Base-by-base conservation (phyloP, 2,113 vertebrate species). In the Silurus glanis region DNA sequence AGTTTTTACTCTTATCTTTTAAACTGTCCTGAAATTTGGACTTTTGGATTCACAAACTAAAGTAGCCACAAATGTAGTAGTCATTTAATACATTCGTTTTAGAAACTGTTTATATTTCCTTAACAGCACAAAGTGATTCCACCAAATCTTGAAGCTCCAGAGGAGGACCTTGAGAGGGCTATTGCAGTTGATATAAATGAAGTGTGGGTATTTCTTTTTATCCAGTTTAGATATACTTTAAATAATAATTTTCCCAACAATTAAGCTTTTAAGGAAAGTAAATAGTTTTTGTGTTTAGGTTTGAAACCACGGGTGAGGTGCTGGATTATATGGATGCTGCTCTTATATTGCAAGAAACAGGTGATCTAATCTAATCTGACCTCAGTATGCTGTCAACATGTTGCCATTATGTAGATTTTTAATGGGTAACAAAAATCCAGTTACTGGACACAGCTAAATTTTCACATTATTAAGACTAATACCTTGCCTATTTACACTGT, bases 251-350 rank as follows among this genome's bases (percentile, higher is more conserved):
- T 72, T 72, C 51, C 66, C 14, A 28, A 45, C 4, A n/a, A 61
- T 61, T 10, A 55, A 7, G 19, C 12, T 49, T 76, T 19, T 8
- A 79, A 75, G 6, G 9, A 72, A n/a, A 45, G 1, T 51, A 0
- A 23, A 59, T 45, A 16, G 53, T 0, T 21, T 49, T 19, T 53
- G 37, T 67, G 6, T 61, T 64, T 53, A 97, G 96, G 88, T 97
- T 97, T 91, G 96, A 97, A 93, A 95, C 96, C 83, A 96, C 96
- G 0, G 95, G 96, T 0, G 96, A 97, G 92, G 94, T 96, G 93
- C 96, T 96, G 1, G 96, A 97, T 86, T 97, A 97, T 88, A 94
- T 97, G 96, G 96, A 97, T 89, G 95, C 94, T 0, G 96, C 96
- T 89, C 95, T 97, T 89, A 95, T 94, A 87, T 93, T 97, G 21